Conservation (phyloP, 2,888 invertebrate genomes). For the Hirtodrosophila alboralis region DNA sequence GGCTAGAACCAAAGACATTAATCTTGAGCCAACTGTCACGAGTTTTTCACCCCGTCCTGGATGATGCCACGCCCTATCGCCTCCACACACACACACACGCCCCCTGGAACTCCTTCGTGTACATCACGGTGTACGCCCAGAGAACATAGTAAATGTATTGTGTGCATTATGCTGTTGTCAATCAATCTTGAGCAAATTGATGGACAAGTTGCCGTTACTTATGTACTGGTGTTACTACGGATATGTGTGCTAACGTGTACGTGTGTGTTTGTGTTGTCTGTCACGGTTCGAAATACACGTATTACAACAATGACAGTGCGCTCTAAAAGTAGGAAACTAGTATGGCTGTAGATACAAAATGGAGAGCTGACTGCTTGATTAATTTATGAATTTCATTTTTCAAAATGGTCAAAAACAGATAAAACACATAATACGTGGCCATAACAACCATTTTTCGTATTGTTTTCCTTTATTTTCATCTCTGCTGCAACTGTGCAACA, state of each 20-base stretch:
- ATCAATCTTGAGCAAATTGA: conserved; percentile 79
- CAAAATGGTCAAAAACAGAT: conserved; percentile 40
- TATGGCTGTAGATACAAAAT: conserved; percentile 27
- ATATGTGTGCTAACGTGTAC: conserved; percentile 1
- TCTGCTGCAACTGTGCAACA: conserved; percentile 33
- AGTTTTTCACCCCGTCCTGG: conserved; percentile 23
- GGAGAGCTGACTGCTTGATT: conserved; percentile 46
- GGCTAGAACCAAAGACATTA: conserved; percentile 65
- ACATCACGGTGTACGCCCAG: conserved; percentile 16
- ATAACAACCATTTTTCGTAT: background rate
- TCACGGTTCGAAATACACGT: conserved; percentile 22
- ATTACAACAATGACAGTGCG: conserved; percentile 27
- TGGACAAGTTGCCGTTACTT: conserved; percentile 77
- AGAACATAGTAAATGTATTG: conserved; percentile 63
- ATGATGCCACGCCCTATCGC: conserved; percentile 15
- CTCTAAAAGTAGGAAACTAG: conserved; percentile 61
- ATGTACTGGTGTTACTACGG: too few relatives aligned
- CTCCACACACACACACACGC: conserved; percentile 2
- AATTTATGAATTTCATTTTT: conserved; percentile 63
- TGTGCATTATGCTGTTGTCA: conserved; percentile 77
- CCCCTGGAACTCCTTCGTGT: too few relatives aligned
- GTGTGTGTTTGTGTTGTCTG: conserved; percentile 11
- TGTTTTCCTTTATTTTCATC: conserved; percentile 1
- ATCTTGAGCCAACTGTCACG: conserved; percentile 73
- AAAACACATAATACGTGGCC: conserved; percentile 15